Evolutionary conservation across 92 coral and sea anemone species (phyloP).

Genomic region (Phenganax subtilis): DNA sequence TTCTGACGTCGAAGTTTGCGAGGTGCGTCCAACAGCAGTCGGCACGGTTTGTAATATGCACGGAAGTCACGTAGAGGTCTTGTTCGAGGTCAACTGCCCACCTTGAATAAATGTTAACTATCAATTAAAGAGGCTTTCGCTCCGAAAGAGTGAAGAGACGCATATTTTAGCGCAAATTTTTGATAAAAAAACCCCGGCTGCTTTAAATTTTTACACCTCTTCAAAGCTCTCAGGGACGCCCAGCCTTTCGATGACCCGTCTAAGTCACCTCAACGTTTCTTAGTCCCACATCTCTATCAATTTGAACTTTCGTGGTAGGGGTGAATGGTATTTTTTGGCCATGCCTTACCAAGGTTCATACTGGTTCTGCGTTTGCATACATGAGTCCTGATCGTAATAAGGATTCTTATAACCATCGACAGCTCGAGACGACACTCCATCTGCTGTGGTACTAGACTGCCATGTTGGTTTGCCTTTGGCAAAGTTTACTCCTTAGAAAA

Average conservation of each 20-base stretch:
- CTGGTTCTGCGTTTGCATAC: conserved; percentile 11
- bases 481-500: conserved; percentile 3
- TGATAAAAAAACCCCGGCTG: background rate
- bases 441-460: conserved; percentile 3
- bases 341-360: conserved; percentile 13
- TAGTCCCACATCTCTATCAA: background rate
- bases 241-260: too few relatives aligned
- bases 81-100: conserved; percentile 13
- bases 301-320: background rate
- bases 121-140: too few relatives aligned
- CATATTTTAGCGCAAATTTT: too few relatives aligned
- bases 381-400: background rate
- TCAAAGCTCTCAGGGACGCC: too few relatives aligned
- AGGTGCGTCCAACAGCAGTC: conserved; percentile 7
- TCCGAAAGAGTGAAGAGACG: too few relatives aligned
- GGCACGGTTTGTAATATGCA: conserved; percentile 8
- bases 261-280: too few relatives aligned
- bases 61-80: background rate
- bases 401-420: conserved; percentile 14
- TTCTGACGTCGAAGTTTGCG: conserved; percentile 8
- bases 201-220: too few relatives aligned
- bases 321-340: background rate
- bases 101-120: background rate
- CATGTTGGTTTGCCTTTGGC: conserved; percentile 14
- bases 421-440: conserved; percentile 12